Evolutionary conservation across 2,797 vertebrate genomes (phyloP), one percentile per base, ranked within the genome.

Genomic region (Craterocephalus amniculus): DNA sequence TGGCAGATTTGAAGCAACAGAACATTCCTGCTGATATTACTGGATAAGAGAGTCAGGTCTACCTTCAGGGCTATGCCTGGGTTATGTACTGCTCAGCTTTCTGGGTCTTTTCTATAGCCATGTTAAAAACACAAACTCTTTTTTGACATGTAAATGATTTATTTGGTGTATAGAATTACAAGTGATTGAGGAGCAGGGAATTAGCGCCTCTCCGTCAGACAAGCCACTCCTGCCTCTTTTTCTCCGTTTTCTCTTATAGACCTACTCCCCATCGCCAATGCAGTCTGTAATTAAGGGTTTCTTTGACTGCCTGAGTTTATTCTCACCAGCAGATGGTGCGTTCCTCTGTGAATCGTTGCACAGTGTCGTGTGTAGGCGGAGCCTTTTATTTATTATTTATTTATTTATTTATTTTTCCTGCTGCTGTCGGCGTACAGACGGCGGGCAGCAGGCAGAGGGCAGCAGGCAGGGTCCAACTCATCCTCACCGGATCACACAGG

Each of bases 301-400:
- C 11, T 7, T 43, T 58, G 27, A 48, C 55, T 22, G 34, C 7
- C 13, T 55, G 60, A 35, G 65, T 27, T 32, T 27, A 11, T 29
- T 58, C n/a, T 55, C 55, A 35, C 84, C 89, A 74, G 83, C 76
- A 90, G 90, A 76, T 78, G 89, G 86, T 18, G 87, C 83, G 20
- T 73, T 75, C 40, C 35, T 27, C 56, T 0, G 72, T 29, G 64
- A 70, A 74, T 78, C 78, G 45, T 55, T 36, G 45, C 54, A 60
- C 27, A 57, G 54, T 18, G 12, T 54, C 57, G 59, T 2, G 72
- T 31, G 31, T 78, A 82, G 91, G 90, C 65, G 89, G 89, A 78
- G 88, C 60, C 63, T 56, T 26, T 40, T n/a, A n/a, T n/a, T n/a
- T n/a, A n/a, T n/a, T n/a, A n/a, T n/a, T n/a, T n/a, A n/a, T n/a